Base-by-base conservation (phyloP, 1,140 invertebrate species). In the Trichonephila clavipes region DNA sequence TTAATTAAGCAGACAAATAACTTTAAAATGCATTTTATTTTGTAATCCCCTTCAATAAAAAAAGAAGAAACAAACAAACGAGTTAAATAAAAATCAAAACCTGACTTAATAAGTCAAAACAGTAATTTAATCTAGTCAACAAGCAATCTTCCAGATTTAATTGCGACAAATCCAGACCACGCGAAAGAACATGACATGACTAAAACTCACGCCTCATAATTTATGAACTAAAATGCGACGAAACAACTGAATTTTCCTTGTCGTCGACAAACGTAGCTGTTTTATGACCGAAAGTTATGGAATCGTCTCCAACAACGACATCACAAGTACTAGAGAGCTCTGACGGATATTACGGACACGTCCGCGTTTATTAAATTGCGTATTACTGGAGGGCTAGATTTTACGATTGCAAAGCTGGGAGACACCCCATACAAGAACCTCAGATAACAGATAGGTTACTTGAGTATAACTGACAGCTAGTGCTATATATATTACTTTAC, bases 371-470 rank as follows among this genome's bases (percentile, higher is more conserved):
- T 83, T 83, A 83, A 83, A 51, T 44, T 21, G 6, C 44, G 7
- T 83, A 40, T 83, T n/a, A 83, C 81, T 83, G 18, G 40, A 83
- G 81, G 81, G 40, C n/a, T 58, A n/a, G 81, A 83, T 83, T 83
- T 83, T 58, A 83, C 40, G 81, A 83, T 83, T 83, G 81, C 51
- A 24, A 58, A 83, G 28, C 24, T 8, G n/a, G n/a, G 24, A 72
- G 69, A 5, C 69, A 72, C 69, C 51, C 7, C 5, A 51, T 7
- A 72, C n/a, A 24, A 72, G 24, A 24, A 2, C 12, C 28, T 16
- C 1, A 34, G 69, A 72, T 72, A 72, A 72, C 69, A 72, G 69
- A 72, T 72, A 34, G 69, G 24, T 34, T 19, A 12, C 28, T 16
- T 14, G 24, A 72, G 28, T 72, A 24, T 12, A 72, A 14, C 10